Percentiles rank a stretch among this genome's conserved stretches.
Evolutionary conservation across 2,888 invertebrate genomes (phyloP).

Genomic region (Eudasyphora cyanicolor): DNA sequence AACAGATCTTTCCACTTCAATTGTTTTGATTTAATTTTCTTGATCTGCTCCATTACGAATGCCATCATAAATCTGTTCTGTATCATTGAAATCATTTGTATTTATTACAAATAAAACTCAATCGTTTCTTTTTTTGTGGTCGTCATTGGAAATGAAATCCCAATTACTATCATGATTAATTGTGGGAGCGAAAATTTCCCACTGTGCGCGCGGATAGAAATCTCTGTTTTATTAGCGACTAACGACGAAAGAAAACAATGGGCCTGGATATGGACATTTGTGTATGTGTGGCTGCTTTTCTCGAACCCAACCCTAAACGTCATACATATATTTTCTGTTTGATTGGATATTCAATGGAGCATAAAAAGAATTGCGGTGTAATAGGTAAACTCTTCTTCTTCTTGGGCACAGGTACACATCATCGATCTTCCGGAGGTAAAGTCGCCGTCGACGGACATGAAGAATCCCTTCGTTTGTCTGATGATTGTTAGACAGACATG

Average conservation of each 20-base stretch:
- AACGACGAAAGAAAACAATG: conserved; percentile 48
- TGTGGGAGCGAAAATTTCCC: conserved; percentile 77
- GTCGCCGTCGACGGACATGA: conserved; percentile 2
- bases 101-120: conserved; percentile 14
- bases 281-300: conserved; percentile 52
- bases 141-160: conserved; percentile 25
- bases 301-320: conserved; percentile 46
- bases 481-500: conserved; percentile 39
- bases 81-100: conserved; percentile 51
- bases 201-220: conserved; percentile 69
- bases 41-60: conserved; percentile 22
- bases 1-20: conserved; percentile 4
- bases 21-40: conserved; percentile 28
- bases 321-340: conserved; percentile 4
- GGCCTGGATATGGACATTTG: conserved; percentile 59
- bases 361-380: conserved; percentile 44
- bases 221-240: conserved; percentile 46
- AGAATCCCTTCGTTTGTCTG: conserved; percentile 41
- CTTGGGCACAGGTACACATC: conserved; percentile 38
- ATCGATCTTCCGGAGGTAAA: conserved; percentile 2
- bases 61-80: conserved; percentile 59
- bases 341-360: conserved; percentile 41
- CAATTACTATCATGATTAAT: conserved; percentile 72
- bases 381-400: conserved; percentile 19
- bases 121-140: not conserved